Evolutionary conservation across 1,140 invertebrate species (phyloP), one percentile per base, ranked within the genome.

Genomic region (Dryas iulia): DNA sequence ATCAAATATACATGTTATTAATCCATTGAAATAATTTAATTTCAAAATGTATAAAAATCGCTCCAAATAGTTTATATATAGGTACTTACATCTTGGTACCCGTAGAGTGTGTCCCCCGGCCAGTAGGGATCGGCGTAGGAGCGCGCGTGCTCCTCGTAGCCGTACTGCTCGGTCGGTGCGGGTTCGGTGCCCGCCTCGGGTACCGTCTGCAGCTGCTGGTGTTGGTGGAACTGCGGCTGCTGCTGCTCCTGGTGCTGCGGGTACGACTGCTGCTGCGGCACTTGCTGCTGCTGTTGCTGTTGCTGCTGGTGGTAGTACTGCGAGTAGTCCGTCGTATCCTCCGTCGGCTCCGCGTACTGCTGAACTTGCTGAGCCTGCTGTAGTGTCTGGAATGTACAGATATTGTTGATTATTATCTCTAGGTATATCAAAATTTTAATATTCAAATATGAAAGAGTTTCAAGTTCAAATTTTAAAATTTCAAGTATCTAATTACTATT

Each of bases 101-200:
- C 71, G 56, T 84, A 84, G 35, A 63, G 60, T 7, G 56, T 18
- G 60, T 83, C 79, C 6, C 35, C 54, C 59, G 77, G 78, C 82
- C 83, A 84, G 79, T 86, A 86, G 12, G 78, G 79, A 31, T 84
- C 81, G 3, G 75, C 74, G 65, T 78, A 77, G 12, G 72, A 12
- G n/a, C 73, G 74, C 33, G 73, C 59, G 57, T 52, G 58, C 2
- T 79, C 75, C 11, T 83, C 81, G 35, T 70, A 67, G 24, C 12
- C 67, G 67, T 76, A 73, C 28, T 66, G 62, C 11, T 70, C 52
- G n/a, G n/a, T n/a, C 57, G 30, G 61, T 26, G 52, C 52, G 53
- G 60, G 31, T 12, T 63, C 52, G 4, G 18, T 18, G 52, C 52
- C 31, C 1, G 18, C 25, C 23, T 35, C 23, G 26, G 59, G 71